A percentile compares a stretch with the other conserved stretches of the same genome.
These are phyloP conservation scores for Trissolcus basalis DNA, from an alignment of 1,140 invertebrate genomes.

Conservation along the genomic window DNA sequence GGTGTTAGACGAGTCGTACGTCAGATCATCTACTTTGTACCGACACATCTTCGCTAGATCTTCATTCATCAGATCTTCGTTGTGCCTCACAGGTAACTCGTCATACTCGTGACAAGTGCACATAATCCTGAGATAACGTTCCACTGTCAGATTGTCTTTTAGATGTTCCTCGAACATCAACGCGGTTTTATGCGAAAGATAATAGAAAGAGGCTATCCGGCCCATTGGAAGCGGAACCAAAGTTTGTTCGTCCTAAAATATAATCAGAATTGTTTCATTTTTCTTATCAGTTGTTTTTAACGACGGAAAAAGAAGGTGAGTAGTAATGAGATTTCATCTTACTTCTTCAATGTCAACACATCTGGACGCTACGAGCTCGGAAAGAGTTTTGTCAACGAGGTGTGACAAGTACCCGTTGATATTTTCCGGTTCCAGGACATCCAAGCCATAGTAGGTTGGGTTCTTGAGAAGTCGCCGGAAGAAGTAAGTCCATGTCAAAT, in stretches of 20 bases:
- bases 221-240: conserved; percentile 91
- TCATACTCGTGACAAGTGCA: conserved; percentile 93
- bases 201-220: conserved; percentile 96
- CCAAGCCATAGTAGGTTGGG: conserved; percentile 93
- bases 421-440: conserved; percentile 83
- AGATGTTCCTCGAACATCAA: conserved; percentile 86
- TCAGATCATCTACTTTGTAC: conserved; percentile 82
- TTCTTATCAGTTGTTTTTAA: too few species aligned
- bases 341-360: conserved; percentile 84
- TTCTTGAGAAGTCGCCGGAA: conserved; percentile 95
- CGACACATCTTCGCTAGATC: conserved; percentile 89
- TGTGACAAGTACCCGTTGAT: conserved; percentile 85
- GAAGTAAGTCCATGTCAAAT: conserved; percentile 99
- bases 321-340: conserved; percentile 35
- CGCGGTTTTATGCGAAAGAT: conserved; percentile 95
- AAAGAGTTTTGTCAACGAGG: conserved; percentile 87
- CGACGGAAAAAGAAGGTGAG: too few species aligned
- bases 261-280: too few species aligned
- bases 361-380: conserved; percentile 83
- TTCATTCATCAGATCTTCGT: conserved; percentile 96
- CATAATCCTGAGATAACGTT: conserved; percentile 88
- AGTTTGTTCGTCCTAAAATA: conserved; percentile 81
- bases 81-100: conserved; percentile 97
- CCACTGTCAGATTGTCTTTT: conserved; percentile 79
- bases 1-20: conserved; percentile 92